A percentile compares a stretch with the other conserved stretches of the same genome.
phyloP scores from a whole-genome alignment of 1,140 invertebrate genomes.

The Cyrtorhinus lividipennis region DNA sequence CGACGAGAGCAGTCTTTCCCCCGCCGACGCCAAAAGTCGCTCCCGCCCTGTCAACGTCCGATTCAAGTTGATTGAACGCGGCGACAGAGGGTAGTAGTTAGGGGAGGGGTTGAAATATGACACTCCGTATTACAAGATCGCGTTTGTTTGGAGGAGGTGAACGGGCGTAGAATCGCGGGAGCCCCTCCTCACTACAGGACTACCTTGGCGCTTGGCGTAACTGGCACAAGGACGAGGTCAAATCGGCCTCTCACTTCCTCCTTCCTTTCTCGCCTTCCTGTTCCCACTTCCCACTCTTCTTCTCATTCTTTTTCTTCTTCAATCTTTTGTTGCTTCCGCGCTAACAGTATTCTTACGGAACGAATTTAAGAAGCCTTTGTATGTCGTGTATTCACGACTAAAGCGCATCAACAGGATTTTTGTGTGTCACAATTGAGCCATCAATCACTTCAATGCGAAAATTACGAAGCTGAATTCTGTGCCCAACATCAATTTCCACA shows the following conservation, averaged over 20 bases:
- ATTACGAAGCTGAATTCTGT: no score
- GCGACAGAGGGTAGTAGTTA: no score
- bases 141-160: background rate
- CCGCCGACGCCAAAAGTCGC: background rate
- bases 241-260: conserved; percentile 9
- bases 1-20: no score
- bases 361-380: no score
- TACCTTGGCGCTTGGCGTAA: background rate
- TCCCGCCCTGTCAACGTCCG: background rate
- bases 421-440: no score
- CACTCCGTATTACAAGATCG: no score
- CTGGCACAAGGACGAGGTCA: conserved; percentile 9
- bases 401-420: no score
- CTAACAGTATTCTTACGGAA: no score
- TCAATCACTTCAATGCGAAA: no score
- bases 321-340: background rate
- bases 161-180: background rate
- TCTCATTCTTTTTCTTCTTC: conserved; percentile 5
- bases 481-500: no score
- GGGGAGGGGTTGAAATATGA: no score
- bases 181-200: background rate
- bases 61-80: background rate
- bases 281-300: conserved; percentile 5
- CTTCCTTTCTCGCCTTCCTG: conserved; percentile 3
- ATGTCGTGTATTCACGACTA: no score